These are phyloP conservation scores for Orientallactaga bullata DNA, from an alignment of 2,113 vertebrate genomes.

Conservation along the genomic window DNA sequence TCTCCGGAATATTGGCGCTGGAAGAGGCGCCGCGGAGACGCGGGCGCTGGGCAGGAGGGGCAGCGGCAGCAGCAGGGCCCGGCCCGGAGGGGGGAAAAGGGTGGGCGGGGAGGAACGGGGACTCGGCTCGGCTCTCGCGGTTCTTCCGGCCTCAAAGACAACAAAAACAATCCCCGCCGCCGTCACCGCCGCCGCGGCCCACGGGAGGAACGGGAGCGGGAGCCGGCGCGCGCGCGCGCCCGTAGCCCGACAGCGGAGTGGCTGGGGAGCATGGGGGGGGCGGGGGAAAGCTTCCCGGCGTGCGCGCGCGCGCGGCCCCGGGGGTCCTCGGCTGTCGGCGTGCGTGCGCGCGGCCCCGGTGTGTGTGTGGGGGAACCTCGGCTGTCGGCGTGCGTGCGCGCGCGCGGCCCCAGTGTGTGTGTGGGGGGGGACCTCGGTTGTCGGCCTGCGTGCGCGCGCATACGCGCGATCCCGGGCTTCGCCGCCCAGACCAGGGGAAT, in stretches of 20 bases:
- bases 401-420: conserved; percentile 41
- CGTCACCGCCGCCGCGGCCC: conserved; percentile 54
- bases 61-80: conserved; percentile 79
- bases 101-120: conserved; percentile 12
- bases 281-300: too few species aligned
- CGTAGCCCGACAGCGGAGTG: not conserved
- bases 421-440: conserved; percentile 3
- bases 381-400: not conserved
- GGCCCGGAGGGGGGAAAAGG: conserved; percentile 79
- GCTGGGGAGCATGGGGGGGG: not conserved
- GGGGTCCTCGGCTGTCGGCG: conserved; percentile 26
- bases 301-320: conserved; percentile 37
- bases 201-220: conserved; percentile 51
- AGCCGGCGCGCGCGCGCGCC: conserved; percentile 60
- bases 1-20: conserved; percentile 88
- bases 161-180: conserved; percentile 81
- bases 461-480: conserved; percentile 19
- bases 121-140: conserved; percentile 89
- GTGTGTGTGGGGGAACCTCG: too few species aligned
- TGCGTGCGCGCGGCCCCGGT: conserved; percentile 4
- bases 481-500: not conserved
- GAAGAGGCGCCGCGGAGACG: conserved; percentile 73
- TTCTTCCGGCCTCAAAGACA: conserved; percentile 91
- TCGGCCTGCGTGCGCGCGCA: conserved; percentile 35
- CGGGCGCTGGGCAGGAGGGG: conserved; percentile 84